A percentile compares a stretch with the other conserved stretches of the same genome.
Evolutionary conservation across 2,888 invertebrate genomes (phyloP).

Genomic region (Panorpa germanica): DNA sequence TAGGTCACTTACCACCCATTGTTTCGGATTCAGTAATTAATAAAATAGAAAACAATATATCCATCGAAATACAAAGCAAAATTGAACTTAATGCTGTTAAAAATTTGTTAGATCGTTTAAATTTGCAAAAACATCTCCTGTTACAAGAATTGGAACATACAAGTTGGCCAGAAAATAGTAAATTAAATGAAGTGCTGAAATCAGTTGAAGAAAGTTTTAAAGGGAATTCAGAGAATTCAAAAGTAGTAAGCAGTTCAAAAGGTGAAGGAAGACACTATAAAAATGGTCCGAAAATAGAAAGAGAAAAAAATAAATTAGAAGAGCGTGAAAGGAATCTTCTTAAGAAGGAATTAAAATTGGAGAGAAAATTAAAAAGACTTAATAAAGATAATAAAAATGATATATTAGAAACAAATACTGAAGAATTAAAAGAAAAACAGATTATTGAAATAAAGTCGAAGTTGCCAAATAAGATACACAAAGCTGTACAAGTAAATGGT

Average conservation of each 20-base stretch:
- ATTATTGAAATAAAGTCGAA: constrained; percentile 11
- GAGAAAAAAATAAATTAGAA: constrained; percentile 10
- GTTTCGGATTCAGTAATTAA: too few species aligned
- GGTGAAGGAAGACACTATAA: constrained; percentile 7
- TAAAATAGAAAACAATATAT: neutral
- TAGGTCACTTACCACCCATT: too few species aligned
- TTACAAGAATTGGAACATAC: constrained; percentile 18
- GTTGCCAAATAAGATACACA: constrained; percentile 5
- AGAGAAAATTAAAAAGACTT: constrained; percentile 16
- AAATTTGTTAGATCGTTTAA: constrained; percentile 19
- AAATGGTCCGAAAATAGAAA: constrained; percentile 9
- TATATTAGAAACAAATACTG: neutral
- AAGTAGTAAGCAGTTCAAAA: constrained; percentile 8
- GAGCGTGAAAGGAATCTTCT: constrained; percentile 17
- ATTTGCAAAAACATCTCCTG: constrained; percentile 21
- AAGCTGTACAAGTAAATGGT: constrained; percentile 8
- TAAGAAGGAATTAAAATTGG: constrained; percentile 17
- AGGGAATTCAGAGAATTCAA: constrained; percentile 5
- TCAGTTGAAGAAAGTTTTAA: constrained; percentile 12
- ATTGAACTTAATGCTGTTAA: constrained; percentile 3
- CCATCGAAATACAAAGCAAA: neutral
- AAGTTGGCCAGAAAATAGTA: constrained; percentile 18
- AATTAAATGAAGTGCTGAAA: constrained; percentile 14
- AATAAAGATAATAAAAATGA: constrained; percentile 12
- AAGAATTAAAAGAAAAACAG: too few species aligned